These are phyloP conservation scores for Hecatera dysodea DNA, from an alignment of 2,888 invertebrate species.

Conservation along the genomic window DNA sequence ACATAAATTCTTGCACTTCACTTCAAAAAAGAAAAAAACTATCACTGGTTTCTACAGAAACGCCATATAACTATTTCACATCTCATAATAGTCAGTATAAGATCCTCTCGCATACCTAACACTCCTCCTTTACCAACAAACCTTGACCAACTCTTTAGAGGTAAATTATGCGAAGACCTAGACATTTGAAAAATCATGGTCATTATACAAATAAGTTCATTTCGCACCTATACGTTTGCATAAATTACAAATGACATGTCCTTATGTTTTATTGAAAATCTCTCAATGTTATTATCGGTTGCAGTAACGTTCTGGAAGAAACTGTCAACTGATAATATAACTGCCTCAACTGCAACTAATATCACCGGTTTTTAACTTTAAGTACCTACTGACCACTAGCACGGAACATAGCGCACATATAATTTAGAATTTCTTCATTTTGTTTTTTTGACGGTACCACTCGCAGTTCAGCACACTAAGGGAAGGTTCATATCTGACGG, in stretches of 20 bases:
- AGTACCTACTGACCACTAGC: too few species aligned
- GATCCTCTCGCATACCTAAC: neutral
- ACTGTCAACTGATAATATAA: too few species aligned
- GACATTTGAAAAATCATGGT: slow-evolving; percentile 28
- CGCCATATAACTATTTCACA: neutral
- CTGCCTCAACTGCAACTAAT: too few species aligned
- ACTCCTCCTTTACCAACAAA: neutral
- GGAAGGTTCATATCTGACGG: too few species aligned
- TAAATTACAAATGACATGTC: neutral
- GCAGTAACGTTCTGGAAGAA: neutral
- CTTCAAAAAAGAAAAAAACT: neutral
- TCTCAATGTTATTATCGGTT: neutral
- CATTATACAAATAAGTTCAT: neutral
- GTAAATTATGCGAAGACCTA: slow-evolving; percentile 16
- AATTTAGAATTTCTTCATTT: too few species aligned
- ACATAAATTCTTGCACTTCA: neutral
- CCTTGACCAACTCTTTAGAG: slow-evolving; percentile 41
- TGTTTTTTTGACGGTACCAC: too few species aligned
- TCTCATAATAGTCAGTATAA: neutral
- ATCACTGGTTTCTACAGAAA: neutral
- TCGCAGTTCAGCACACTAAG: too few species aligned
- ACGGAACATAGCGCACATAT: too few species aligned
- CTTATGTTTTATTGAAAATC: neutral
- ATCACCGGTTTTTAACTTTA: too few species aligned
- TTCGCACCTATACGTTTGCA: slow-evolving; percentile 15